Percentiles rank a stretch among this genome's conserved stretches.
Evolutionary conservation across 2,797 vertebrate genomes (phyloP).

Genomic region (Sebastes oblongus): DNA sequence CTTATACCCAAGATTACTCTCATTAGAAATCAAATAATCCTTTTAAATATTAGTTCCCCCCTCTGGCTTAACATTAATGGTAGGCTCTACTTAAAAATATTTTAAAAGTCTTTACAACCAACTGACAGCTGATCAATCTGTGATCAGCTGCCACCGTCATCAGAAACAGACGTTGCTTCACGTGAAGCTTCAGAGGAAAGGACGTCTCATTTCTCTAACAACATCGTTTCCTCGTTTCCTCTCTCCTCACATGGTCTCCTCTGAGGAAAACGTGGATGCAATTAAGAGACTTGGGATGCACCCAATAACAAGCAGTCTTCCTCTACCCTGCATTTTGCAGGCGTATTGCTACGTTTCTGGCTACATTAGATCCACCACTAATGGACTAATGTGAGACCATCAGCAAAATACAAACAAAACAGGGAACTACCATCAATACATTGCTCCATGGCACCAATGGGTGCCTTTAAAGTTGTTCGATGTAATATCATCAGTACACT

Average conservation of each 20-base stretch:
- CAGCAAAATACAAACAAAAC: neutral
- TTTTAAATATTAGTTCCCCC: neutral
- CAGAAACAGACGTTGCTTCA: too few relatives aligned
- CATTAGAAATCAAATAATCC: neutral
- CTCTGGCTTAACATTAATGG: neutral
- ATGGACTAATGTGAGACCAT: neutral
- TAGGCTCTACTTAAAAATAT: neutral
- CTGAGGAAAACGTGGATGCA: too few relatives aligned
- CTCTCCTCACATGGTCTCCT: too few relatives aligned
- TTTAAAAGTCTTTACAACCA: too few relatives aligned
- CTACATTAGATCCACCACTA: neutral
- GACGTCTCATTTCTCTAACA: too few relatives aligned
- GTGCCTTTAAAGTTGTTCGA: too few relatives aligned
- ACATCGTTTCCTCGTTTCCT: too few relatives aligned
- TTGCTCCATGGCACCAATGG: too few relatives aligned
- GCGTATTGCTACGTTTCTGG: accelerated
- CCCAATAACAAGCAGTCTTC: neutral
- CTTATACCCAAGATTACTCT: neutral
- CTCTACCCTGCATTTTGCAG: accelerated
- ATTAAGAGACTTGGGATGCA: too few relatives aligned
- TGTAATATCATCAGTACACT: neutral
- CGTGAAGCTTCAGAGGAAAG: accelerated
- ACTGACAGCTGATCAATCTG: too few relatives aligned
- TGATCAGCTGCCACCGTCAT: too few relatives aligned
- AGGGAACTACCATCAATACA: neutral